Base-by-base conservation (phyloP, 2,888 invertebrate species). In the Pantelozetes paolii region DNA sequence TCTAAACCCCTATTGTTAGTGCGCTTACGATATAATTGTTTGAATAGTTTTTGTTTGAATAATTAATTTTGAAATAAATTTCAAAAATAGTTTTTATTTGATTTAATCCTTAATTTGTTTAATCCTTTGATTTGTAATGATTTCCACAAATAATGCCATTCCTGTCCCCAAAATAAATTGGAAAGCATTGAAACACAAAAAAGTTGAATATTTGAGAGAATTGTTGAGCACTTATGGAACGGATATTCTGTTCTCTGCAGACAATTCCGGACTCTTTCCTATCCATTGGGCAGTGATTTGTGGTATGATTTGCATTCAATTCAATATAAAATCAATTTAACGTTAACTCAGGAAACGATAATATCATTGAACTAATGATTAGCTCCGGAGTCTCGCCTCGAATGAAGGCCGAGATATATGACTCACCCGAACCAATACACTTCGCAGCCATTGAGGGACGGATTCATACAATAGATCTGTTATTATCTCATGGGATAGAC, bases 251-350 rank as follows among this genome's bases (percentile, higher is more conserved):
- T 18, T 30, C 18, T 3, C n/a, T 18, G 28, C 30, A n/a, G 62
- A 62, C 18, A 32, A 62, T 1, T 8, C 30, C 26, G 62, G 62
- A 30, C 15, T 62, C 1, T 30, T 23, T 1, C 32, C 62, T 15
- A 62, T 62, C 30, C 62, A 62, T 30, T 62, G 62, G 62, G 62
- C 62, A 11, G 62, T 62, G 11, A 30, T 62, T 18, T 15, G 11
- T 9, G 62, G 62, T 62, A 9, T 62, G 32, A 9, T 62, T 30
- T 30, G 32, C 2, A 62, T 28, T 30, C 9, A n/a, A 30, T 62
- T 30, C n/a, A 11, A 50, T 57, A n/a, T 23, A n/a, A 30, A 5
- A 9, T 26, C 11, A 28, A 28, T 62, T 62, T 13, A 6, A 13
- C 11, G 1, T 62, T 30, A 62, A 9, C n/a, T 9, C 28, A 62